Base-by-base conservation (phyloP, 2,797 vertebrate species). In the Etheostoma perlongum region DNA sequence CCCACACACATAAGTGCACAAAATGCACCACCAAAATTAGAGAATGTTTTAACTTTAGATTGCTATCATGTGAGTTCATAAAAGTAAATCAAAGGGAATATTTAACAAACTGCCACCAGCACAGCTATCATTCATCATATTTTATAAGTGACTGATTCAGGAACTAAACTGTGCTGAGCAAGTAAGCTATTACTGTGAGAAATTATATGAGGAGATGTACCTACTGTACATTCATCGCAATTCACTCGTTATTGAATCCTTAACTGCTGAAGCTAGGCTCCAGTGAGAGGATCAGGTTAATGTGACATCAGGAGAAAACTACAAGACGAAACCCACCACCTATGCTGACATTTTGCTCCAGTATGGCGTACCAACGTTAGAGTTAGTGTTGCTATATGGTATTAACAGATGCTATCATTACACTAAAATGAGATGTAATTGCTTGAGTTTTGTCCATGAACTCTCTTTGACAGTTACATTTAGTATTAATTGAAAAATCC, bases 321-420 rank as follows among this genome's bases (percentile, higher is more conserved):
- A 92, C 81, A 79, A 87, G 82, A 62, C 91, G 92, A 89, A 91
- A 93, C 86, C 88, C 57, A 62, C 61, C 75, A 88, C 70, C 84
- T 82, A 60, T 78, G 81, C 81, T 91, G 89, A 91, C 88, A 92
- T 90, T 91, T 88, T 82, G 67, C 81, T 85, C 72, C 77, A 71
- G 79, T 48, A 42, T 67, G 72, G 40, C 72, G 71, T 72, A 81
- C 74, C 88, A 90, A 58, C 36, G 11, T 76, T 82, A 69, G 78
- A 88, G 61, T 83, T 82, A 89, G 77, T 87, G 68, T 82, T 44
- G 57, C 85, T 63, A 23, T 54, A 58, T 61, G 72, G 51, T 94
- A 93, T 93, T 91, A 91, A 94, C 92, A 93, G 91, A 88, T 79
- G 30, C 67, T 54, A 16, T 71, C 67, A 77, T 79, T 90, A 87